Base-by-base conservation (phyloP, 2,113 vertebrate species). In the Shinisaurus crocodilurus region DNA sequence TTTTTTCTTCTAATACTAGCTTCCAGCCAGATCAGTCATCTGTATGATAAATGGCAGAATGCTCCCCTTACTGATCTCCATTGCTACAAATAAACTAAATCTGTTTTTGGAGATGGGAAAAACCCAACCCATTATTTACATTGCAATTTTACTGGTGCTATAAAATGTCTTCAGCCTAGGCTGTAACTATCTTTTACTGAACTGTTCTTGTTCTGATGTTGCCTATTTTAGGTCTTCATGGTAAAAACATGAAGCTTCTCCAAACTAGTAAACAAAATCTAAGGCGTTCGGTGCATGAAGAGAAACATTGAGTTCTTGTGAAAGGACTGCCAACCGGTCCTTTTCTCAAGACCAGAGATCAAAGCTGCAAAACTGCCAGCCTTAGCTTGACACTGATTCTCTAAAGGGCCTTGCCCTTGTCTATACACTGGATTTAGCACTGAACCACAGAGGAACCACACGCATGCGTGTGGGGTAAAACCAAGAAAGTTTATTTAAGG, bases 21-120 rank as follows among this genome's bases (percentile, higher is more conserved):
- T 81, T 85, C 91, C 88, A 79, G 89, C 79, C 87, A 89, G 82
- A 82, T 77, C 74, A 92, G 23, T 94, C 94, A 90, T 3, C 87
- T 20, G 40, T 0, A 3, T 81, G 63, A 90, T 91, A 89, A 81
- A 91, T 0, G 0, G 84, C 88, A 88, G 57, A 88, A 13, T 65
- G 2, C n/a, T 80, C 32, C 89, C 76, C 48, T 65, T 92, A 80
- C 90, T 88, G 87, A 87, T 89, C 91, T 50, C 54, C 1, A 0
- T 84, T 85, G 87, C 82, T 89, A 76, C 89, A 89, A 92, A 95
- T 82, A 79, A 93, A 95, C 90, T 0, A 0, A 93, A 50, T 81
- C 37, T 90, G 27, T 57, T 90, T 57, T 80, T 48, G 40, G 70
- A 45, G 40, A 65, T 7, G 77, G 57, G 67, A 69, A 82, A 91